Percentiles rank a stretch among this genome's conserved stretches.
Evolutionary conservation across 2,797 vertebrate genomes (phyloP).

Genomic region (Bucorvus abyssinicus): DNA sequence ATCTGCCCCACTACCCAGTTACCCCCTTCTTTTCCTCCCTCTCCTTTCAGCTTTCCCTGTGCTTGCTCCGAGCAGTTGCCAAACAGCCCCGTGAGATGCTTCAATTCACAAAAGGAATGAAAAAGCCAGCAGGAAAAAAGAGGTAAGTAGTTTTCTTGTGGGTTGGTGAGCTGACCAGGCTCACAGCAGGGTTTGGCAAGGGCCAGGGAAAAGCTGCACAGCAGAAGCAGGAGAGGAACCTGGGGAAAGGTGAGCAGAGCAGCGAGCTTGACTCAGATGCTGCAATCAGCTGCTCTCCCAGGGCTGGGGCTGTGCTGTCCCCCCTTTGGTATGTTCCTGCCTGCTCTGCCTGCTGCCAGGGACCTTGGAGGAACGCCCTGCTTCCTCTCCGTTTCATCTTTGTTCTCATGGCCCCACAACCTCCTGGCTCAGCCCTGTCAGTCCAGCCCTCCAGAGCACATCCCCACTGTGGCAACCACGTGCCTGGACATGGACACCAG

Average conservation of each 20-base stretch:
- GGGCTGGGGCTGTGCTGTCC: not conserved
- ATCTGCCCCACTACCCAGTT: not conserved
- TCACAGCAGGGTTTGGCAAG: not conserved
- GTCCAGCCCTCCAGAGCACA: not conserved
- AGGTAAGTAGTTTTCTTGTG: not conserved
- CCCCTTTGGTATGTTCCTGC: not conserved
- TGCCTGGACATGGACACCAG: accelerated
- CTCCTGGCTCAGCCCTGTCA: not conserved
- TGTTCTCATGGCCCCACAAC: not conserved
- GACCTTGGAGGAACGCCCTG: not conserved
- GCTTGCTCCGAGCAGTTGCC: not conserved
- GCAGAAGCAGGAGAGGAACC: not conserved
- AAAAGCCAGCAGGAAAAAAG: not conserved
- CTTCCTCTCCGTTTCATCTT: not conserved
- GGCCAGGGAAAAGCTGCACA: not conserved
- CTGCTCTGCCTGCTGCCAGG: not conserved
- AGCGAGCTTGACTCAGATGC: not conserved
- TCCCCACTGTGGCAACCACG: accelerated
- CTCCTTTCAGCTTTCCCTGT: not conserved
- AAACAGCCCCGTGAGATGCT: not conserved
- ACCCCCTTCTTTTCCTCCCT: not conserved
- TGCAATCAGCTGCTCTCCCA: not conserved
- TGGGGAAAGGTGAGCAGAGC: not conserved
- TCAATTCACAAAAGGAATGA: not conserved
- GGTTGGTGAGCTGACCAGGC: not conserved